These are phyloP conservation scores for Danio jaintianensis DNA, from an alignment of 2,797 vertebrate species.

Conservation along the genomic window DNA sequence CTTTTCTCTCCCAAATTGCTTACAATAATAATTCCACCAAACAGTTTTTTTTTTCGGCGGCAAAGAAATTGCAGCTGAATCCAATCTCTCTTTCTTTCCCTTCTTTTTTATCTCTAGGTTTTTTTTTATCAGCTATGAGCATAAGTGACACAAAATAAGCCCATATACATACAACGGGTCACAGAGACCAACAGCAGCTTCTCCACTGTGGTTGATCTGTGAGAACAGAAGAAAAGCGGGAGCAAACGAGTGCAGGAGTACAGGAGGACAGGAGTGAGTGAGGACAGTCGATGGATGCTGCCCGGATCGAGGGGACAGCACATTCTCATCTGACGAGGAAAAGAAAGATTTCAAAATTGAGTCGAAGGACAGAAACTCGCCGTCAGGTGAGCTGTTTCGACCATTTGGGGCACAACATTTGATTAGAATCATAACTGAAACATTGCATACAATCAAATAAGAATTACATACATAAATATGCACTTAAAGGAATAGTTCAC, in stretches of 20 bases:
- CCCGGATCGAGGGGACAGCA: constrained; percentile 83
- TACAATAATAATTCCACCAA: constrained; percentile 23
- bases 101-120: constrained; percentile 43
- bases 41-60: constrained; percentile 6
- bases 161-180: constrained; percentile 3
- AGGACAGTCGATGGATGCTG: constrained; percentile 87
- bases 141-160: constrained; percentile 28
- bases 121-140: constrained; percentile 42
- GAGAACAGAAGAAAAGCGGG: constrained; percentile 61
- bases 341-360: constrained; percentile 86
- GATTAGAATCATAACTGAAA: neutral
- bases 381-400: constrained; percentile 74
- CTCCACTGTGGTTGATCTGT: constrained; percentile 47
- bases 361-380: constrained; percentile 86
- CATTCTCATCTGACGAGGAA: constrained; percentile 83
- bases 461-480: too few species aligned
- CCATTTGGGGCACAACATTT: neutral
- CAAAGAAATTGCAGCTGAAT: constrained; percentile 1
- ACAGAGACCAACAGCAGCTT: neutral
- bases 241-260: constrained; percentile 60
- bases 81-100: neutral
- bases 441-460: too few species aligned
- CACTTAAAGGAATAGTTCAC: too few species aligned
- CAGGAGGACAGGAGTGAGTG: constrained; percentile 72
- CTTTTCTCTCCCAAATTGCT: constrained; percentile 35